A percentile compares a stretch with the other conserved stretches of the same genome.
These are phyloP conservation scores for Chamaetylas fuelleborni DNA, from an alignment of 2,113 vertebrate species.

Conservation along the genomic window DNA sequence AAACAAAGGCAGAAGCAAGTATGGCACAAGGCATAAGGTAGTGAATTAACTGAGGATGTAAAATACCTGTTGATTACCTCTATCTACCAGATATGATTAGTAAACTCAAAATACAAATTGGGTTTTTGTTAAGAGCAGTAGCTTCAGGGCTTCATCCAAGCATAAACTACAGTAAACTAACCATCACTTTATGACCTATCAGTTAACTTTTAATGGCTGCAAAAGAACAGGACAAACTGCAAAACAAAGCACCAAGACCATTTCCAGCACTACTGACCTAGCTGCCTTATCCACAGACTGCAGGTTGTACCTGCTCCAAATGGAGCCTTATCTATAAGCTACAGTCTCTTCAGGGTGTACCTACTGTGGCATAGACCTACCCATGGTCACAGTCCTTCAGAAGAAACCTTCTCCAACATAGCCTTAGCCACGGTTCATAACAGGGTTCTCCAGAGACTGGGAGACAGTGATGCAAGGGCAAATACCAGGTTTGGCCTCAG, in stretches of 20 bases:
- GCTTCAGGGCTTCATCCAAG: neutral
- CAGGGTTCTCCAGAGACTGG: neutral
- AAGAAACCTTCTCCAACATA: neutral
- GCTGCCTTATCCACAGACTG: neutral
- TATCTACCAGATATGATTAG: neutral
- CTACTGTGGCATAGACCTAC: no score
- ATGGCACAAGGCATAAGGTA: neutral
- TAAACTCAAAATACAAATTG: neutral
- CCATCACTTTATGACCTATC: neutral
- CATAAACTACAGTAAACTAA: neutral
- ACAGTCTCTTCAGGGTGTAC: neutral
- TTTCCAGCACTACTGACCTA: neutral
- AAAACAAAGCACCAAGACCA: neutral
- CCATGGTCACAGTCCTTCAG: neutral
- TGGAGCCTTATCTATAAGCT: neutral
- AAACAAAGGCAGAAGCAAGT: neutral
- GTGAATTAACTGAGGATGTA: neutral
- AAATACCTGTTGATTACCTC: neutral
- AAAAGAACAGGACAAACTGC: neutral
- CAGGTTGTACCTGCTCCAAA: neutral
- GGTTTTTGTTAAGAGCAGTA: neutral
- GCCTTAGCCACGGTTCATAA: neutral
- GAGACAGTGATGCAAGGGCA: neutral
- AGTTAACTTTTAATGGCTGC: neutral
- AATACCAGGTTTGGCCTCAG: neutral